These are phyloP conservation scores for Sitobion miscanthi DNA, from an alignment of 1,140 invertebrate genomes.

Conservation along the genomic window DNA sequence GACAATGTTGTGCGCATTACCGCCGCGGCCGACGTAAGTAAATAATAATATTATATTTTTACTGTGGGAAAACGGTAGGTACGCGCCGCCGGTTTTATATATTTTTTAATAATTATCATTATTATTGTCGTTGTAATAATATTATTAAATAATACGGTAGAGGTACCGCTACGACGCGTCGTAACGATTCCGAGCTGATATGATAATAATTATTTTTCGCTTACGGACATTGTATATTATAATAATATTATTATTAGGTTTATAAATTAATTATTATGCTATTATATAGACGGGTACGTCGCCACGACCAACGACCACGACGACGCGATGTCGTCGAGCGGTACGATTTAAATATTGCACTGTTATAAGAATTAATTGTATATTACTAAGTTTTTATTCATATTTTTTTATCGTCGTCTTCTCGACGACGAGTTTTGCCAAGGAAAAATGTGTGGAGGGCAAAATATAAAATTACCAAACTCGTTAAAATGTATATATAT, in stretches of 20 bases:
- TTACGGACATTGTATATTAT: neutral
- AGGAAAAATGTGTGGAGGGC: neutral
- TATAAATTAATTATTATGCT: too few species aligned
- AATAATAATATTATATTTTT: neutral
- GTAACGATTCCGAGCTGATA: neutral
- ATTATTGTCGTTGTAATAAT: too few species aligned
- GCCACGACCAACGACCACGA: too few species aligned
- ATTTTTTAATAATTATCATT: neutral
- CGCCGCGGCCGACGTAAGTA: neutral
- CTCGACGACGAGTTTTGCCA: neutral
- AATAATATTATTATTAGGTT: too few species aligned
- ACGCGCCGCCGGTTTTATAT: neutral
- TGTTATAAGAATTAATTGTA: neutral
- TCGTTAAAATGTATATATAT: neutral
- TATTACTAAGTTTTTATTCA: too few species aligned
- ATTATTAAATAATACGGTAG: too few species aligned
- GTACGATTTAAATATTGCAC: neutral
- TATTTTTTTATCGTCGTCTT: too few species aligned
- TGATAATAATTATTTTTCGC: constrained; percentile 2
- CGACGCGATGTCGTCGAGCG: neutral
- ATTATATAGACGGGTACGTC: neutral
- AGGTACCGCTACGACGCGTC: too few species aligned
- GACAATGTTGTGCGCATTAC: neutral
- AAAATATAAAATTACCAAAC: neutral
- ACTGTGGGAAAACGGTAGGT: neutral